Percentiles rank a stretch among this genome's conserved stretches.
phyloP scores from a whole-genome alignment of 2,113 vertebrate species.

The Trichechus manatus region DNA sequence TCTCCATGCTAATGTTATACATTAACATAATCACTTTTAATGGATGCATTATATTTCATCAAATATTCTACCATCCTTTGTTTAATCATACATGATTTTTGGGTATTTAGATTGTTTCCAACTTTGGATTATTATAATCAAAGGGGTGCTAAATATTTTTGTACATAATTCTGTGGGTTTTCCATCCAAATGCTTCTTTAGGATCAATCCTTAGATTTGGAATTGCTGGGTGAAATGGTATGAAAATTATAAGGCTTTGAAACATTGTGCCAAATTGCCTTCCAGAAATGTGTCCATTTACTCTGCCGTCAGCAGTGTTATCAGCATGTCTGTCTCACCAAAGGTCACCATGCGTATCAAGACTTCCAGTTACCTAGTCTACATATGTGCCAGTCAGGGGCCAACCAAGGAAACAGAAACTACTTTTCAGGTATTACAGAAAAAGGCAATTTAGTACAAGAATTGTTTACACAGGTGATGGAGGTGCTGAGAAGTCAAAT shows the following conservation, averaged over 20 bases:
- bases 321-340: not conserved
- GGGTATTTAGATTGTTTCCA: not conserved
- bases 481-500: not conserved
- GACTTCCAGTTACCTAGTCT: not conserved
- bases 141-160: not conserved
- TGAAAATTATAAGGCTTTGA: conserved; percentile 29
- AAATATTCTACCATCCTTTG: conserved; percentile 7
- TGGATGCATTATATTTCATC: not conserved
- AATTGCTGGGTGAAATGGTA: not conserved
- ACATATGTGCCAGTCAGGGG: not conserved
- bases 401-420: not conserved
- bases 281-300: not conserved
- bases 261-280: conserved; percentile 41
- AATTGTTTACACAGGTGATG: not conserved
- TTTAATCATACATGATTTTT: conserved; percentile 44
- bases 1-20: not conserved
- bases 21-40: conserved; percentile 30
- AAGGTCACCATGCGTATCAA: not conserved
- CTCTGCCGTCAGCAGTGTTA: not conserved
- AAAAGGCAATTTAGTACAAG: not conserved
- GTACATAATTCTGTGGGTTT: not conserved
- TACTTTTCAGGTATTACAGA: not conserved
- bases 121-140: conserved; percentile 5
- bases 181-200: conserved; percentile 36
- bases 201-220: conserved; percentile 10